These are phyloP conservation scores for Mionectes olivaceus DNA, from an alignment of 2,797 vertebrate genomes.

Conservation along the genomic window DNA sequence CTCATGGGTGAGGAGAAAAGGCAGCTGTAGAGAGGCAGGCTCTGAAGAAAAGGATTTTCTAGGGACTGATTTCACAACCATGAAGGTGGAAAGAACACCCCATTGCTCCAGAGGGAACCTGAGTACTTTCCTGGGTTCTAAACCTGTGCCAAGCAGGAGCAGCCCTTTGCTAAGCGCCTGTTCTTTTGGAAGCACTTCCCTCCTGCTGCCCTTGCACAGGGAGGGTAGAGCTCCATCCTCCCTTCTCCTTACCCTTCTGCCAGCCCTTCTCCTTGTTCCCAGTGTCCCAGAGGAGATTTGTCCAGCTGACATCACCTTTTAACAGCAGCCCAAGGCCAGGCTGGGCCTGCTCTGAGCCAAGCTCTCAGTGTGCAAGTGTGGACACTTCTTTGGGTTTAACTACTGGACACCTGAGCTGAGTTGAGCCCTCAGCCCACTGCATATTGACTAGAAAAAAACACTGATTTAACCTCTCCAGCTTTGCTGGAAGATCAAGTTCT, in stretches of 20 bases:
- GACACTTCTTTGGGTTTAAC: background rate
- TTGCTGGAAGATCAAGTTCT: background rate
- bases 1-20: background rate
- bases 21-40: background rate
- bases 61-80: background rate
- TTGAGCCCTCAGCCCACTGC: background rate
- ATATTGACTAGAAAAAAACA: background rate
- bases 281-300: background rate
- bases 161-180: background rate
- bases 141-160: background rate
- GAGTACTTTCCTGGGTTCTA: background rate
- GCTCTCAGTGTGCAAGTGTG: background rate
- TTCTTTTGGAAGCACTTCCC: background rate
- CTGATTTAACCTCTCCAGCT: background rate
- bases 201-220: fast-evolving
- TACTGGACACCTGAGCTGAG: background rate
- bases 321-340: background rate
- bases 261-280: background rate
- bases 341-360: background rate
- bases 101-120: background rate
- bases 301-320: background rate
- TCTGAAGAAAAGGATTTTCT: background rate
- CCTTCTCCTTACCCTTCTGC: background rate
- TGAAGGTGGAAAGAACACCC: background rate
- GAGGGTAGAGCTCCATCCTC: background rate